Conservation (phyloP, 1,140 invertebrate genomes). For the Drosophila tsacasi region DNA sequence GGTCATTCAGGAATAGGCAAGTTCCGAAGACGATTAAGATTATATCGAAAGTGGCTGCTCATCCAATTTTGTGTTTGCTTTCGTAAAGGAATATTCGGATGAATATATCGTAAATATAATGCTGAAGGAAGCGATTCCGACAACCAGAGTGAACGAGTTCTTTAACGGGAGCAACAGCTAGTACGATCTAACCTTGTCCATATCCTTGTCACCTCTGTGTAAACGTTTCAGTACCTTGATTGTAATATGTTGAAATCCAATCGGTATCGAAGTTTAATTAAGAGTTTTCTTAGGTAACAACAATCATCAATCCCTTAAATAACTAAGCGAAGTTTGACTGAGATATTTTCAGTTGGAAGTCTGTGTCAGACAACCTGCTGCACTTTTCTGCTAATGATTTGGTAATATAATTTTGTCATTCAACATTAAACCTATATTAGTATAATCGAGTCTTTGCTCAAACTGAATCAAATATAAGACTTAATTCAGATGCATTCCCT, state of each 20-base stretch:
- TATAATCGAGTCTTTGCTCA: neutral
- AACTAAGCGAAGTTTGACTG: too few relatives aligned
- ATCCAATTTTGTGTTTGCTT: neutral
- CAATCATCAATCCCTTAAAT: too few relatives aligned
- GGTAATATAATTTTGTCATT: neutral
- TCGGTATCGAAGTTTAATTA: neutral
- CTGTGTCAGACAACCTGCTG: too few relatives aligned
- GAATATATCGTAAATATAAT: neutral
- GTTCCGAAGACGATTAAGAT: slow-evolving; percentile 18
- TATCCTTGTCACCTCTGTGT: neutral
- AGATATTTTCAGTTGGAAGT: too few relatives aligned
- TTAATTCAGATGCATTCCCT: neutral
- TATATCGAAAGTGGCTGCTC: neutral
- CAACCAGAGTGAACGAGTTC: neutral
- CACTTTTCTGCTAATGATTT: neutral
- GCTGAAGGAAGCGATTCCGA: neutral
- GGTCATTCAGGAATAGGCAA: slow-evolving; percentile 23
- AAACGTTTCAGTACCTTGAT: too few relatives aligned
- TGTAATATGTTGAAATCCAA: too few relatives aligned
- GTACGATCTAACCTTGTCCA: neutral
- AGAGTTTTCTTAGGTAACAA: neutral
- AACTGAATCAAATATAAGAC: neutral
- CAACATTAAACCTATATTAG: neutral
- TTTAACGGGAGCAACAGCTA: neutral
- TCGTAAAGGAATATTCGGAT: neutral